Percentiles rank a stretch among this genome's conserved stretches.
phyloP scores from a whole-genome alignment of 35 echinoderm and acorn worm genomes.

The Ptychodera flava region DNA sequence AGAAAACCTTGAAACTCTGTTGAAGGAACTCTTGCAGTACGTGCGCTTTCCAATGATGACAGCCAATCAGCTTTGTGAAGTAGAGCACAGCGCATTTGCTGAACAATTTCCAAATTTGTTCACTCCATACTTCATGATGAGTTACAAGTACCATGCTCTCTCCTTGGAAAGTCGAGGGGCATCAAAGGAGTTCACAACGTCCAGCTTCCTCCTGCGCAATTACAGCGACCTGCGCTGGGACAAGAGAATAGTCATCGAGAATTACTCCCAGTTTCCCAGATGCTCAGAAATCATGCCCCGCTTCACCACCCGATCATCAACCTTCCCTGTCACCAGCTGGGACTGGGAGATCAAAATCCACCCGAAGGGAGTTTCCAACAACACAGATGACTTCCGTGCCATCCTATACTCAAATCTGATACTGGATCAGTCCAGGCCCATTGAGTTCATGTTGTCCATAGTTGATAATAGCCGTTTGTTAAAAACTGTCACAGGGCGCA shows the following conservation, averaged over 20 bases:
- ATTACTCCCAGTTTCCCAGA: constrained; percentile 79
- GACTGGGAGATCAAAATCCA: constrained; percentile 99
- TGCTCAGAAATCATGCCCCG: constrained; percentile 86
- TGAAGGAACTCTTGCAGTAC: constrained; percentile 64
- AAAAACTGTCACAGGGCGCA: constrained; percentile 62
- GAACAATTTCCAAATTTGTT: constrained; percentile 58
- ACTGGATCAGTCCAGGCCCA: constrained; percentile 76
- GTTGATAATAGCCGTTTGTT: constrained; percentile 68
- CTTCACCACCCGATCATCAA: constrained; percentile 85
- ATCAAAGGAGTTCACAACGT: constrained; percentile 54
- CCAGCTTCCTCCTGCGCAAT: constrained; percentile 69
- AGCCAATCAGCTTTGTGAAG: constrained; percentile 65
- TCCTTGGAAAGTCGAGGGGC: constrained; percentile 48
- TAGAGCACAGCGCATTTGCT: constrained; percentile 57
- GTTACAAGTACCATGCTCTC: constrained; percentile 92
- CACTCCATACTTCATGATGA: constrained; percentile 52
- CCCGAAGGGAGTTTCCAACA: constrained; percentile 88
- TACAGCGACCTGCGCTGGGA: constrained; percentile 97
- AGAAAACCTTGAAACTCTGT: constrained; percentile 46
- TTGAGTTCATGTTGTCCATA: constrained; percentile 90
- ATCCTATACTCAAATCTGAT: constrained; percentile 94
- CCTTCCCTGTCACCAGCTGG: constrained; percentile 90
- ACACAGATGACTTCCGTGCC: constrained; percentile 87
- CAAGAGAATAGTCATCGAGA: constrained; percentile 76
- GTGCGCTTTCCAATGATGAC: constrained; percentile 97